These are phyloP conservation scores for Syncerus caffer DNA, from an alignment of 2,797 vertebrate genomes.

Conservation along the genomic window DNA sequence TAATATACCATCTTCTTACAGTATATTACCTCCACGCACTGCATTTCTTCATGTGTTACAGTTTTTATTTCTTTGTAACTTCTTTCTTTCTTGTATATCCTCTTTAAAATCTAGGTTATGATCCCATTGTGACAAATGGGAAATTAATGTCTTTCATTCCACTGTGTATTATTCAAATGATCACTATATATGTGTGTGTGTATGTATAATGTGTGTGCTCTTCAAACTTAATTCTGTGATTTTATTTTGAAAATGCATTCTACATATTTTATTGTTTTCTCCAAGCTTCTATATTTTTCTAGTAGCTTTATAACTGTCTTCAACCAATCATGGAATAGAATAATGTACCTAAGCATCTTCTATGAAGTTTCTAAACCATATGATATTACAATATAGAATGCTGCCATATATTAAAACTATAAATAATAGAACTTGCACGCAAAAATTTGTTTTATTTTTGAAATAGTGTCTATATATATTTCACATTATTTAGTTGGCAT, in stretches of 20 bases:
- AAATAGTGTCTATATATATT: not conserved
- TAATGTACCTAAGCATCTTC: not conserved
- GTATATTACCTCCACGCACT: not conserved
- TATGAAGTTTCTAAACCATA: constrained; percentile 28
- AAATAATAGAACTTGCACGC: not conserved
- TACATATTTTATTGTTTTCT: not conserved
- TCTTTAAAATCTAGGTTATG: constrained; percentile 41
- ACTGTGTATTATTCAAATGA: not conserved
- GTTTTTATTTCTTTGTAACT: not conserved
- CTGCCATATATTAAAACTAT: constrained; percentile 16
- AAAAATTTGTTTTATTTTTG: constrained; percentile 30
- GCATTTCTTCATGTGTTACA: not conserved
- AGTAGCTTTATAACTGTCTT: constrained; percentile 19
- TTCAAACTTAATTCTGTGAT: constrained; percentile 18
- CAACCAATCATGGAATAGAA: not conserved
- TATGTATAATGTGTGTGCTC: not conserved
- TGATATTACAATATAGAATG: not conserved
- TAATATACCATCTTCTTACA: not conserved
- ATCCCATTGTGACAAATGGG: not conserved
- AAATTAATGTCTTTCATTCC: constrained; percentile 42
- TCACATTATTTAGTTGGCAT: not conserved
- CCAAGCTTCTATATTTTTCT: constrained; percentile 20
- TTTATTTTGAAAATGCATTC: constrained; percentile 42
- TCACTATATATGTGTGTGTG: not conserved
- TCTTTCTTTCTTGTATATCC: not conserved